Conservation (phyloP, 2,113 vertebrate species). For the Odocoileus virginianus region DNA sequence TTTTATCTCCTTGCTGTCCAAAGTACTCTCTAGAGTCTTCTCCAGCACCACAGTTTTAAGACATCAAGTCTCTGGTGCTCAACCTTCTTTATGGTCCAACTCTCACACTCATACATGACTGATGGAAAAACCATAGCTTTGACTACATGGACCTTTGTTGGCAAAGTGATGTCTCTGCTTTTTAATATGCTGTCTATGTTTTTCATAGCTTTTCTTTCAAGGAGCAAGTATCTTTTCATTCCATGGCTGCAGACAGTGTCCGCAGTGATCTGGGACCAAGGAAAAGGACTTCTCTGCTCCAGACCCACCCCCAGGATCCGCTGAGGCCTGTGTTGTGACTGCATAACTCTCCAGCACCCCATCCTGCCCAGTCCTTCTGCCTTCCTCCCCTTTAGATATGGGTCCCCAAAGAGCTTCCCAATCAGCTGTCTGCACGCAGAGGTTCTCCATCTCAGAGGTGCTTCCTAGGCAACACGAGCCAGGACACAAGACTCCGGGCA, state of each 20-base stretch:
- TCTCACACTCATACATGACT: neutral
- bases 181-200: neutral
- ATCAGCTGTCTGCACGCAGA: neutral
- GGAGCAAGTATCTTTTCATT: neutral
- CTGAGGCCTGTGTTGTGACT: neutral
- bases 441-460: neutral
- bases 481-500: no score
- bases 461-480: neutral
- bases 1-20: neutral
- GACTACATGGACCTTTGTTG: neutral
- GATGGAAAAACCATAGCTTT: neutral
- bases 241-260: neutral
- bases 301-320: accelerated
- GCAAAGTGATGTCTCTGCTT: neutral
- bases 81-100: neutral
- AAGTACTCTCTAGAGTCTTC: neutral
- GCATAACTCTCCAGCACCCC: neutral
- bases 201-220: neutral
- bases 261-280: accelerated
- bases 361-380: accelerated
- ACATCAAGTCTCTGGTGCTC: neutral
- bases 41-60: neutral
- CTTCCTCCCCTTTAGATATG: neutral
- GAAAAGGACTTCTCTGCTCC: neutral
- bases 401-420: neutral